phyloP scores from a whole-genome alignment of 2,113 vertebrate species.

The Urocolius indicus region DNA sequence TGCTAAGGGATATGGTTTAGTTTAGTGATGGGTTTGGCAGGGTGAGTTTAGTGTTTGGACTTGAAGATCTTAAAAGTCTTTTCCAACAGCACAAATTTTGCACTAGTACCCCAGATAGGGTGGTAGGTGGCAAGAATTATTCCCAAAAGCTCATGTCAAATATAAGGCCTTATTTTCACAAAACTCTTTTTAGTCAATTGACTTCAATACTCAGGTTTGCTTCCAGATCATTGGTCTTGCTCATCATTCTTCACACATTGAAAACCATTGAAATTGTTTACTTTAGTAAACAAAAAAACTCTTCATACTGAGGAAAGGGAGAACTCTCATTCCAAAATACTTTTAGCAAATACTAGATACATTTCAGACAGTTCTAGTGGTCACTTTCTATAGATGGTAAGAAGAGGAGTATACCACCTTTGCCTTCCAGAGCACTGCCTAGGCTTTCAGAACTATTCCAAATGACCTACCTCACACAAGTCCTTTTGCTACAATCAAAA shows the following conservation, averaged over 20 bases:
- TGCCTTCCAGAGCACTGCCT: not conserved
- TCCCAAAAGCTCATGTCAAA: not conserved
- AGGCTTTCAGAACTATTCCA: not conserved
- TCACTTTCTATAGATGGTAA: rapidly evolving
- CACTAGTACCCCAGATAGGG: not conserved
- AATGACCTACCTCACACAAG: not conserved
- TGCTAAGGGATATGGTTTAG: too few species aligned
- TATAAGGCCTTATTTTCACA: not conserved
- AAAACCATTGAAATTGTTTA: not conserved
- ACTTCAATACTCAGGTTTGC: not conserved
- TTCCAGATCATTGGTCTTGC: not conserved
- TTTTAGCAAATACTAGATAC: not conserved
- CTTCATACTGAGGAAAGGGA: not conserved
- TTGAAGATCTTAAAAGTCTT: too few species aligned
- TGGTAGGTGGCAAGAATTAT: not conserved
- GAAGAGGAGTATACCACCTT: not conserved
- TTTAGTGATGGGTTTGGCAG: too few species aligned
- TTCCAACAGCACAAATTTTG: not conserved
- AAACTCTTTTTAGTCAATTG: not conserved
- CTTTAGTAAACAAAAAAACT: not conserved
- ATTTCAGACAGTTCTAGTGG: not conserved
- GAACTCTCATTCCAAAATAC: not conserved
- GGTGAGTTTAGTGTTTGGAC: too few species aligned
- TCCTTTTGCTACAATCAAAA: not conserved
- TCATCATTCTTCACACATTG: not conserved